A percentile compares a stretch with the other conserved stretches of the same genome.
These are phyloP conservation scores for Dryas iulia DNA, from an alignment of 1,140 invertebrate genomes.

Conservation along the genomic window DNA sequence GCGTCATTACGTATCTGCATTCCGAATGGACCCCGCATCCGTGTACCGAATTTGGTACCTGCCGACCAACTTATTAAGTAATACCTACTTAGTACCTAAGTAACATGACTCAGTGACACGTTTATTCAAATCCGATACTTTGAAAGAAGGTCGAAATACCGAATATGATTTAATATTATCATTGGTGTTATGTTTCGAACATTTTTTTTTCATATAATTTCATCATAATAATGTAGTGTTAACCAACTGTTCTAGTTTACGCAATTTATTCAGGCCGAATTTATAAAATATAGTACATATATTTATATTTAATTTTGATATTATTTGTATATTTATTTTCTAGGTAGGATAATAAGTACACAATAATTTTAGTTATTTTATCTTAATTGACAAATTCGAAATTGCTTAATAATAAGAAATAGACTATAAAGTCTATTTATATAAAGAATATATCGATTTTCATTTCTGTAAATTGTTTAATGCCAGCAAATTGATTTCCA, in stretches of 20 bases:
- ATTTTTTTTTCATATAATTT: not conserved
- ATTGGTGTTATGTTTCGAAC: not conserved
- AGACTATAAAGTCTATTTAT: too few relatives aligned
- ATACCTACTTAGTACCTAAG: not conserved
- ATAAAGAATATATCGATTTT: too few relatives aligned
- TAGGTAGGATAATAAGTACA: too few relatives aligned
- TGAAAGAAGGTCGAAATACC: constrained; percentile 1
- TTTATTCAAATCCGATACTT: not conserved
- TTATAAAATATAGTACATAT: too few relatives aligned
- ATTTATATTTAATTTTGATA: too few relatives aligned
- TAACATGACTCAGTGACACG: not conserved
- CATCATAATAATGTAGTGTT: not conserved
- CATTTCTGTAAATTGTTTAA: too few relatives aligned
- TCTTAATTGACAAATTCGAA: too few relatives aligned
- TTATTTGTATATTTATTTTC: too few relatives aligned
- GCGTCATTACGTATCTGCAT: not conserved
- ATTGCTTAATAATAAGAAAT: too few relatives aligned
- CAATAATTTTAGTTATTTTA: too few relatives aligned
- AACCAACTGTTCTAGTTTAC: not conserved
- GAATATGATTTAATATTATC: constrained; percentile 6
- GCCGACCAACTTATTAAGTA: not conserved
- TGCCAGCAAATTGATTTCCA: not conserved
- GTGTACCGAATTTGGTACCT: constrained; percentile 13
- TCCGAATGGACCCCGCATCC: constrained; percentile 8
- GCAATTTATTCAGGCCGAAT: not conserved